Conservation (phyloP, 2,888 invertebrate genomes). For the Phrixothrix hirtus region DNA sequence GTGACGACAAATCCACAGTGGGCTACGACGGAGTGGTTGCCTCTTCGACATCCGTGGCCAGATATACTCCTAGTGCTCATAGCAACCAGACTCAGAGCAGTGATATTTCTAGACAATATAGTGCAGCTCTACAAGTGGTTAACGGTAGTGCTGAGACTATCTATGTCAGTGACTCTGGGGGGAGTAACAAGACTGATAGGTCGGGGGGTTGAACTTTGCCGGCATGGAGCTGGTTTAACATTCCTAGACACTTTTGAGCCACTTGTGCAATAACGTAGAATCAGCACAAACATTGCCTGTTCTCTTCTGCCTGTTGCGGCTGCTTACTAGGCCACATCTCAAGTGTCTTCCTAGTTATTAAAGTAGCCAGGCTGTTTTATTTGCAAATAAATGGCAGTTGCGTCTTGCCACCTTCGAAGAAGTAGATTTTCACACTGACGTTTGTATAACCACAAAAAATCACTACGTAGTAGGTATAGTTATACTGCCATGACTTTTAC, state of each 20-base stretch:
- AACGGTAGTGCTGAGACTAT: conserved; percentile 44
- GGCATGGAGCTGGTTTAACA: conserved; percentile 47
- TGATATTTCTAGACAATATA: conserved; percentile 51
- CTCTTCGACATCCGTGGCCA: conserved; percentile 38
- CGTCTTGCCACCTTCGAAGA: conserved; percentile 39
- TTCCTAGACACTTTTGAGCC: conserved; percentile 50
- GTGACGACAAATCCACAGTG: conserved; percentile 52
- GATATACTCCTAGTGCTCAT: conserved; percentile 34
- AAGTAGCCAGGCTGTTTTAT: conserved; percentile 39
- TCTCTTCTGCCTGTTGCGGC: conserved; percentile 36
- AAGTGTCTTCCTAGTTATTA: conserved; percentile 53
- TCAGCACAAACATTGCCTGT: conserved; percentile 36
- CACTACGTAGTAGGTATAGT: no score
- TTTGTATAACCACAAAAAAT: conserved; percentile 26
- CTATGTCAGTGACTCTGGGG: conserved; percentile 47
- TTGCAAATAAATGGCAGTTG: conserved; percentile 34
- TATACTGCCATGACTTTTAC: conserved; percentile 28
- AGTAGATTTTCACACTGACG: conserved; percentile 29
- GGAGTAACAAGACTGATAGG: conserved; percentile 43
- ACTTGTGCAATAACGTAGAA: conserved; percentile 42
- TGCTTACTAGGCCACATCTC: conserved; percentile 47
- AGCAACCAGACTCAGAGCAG: conserved; percentile 36
- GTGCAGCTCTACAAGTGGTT: conserved; percentile 50
- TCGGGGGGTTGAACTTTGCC: conserved; percentile 45
- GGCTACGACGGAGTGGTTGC: conserved; percentile 54